Evolutionary conservation across 2,888 invertebrate genomes (phyloP).

Genomic region (Drosophila heteroneura): DNA sequence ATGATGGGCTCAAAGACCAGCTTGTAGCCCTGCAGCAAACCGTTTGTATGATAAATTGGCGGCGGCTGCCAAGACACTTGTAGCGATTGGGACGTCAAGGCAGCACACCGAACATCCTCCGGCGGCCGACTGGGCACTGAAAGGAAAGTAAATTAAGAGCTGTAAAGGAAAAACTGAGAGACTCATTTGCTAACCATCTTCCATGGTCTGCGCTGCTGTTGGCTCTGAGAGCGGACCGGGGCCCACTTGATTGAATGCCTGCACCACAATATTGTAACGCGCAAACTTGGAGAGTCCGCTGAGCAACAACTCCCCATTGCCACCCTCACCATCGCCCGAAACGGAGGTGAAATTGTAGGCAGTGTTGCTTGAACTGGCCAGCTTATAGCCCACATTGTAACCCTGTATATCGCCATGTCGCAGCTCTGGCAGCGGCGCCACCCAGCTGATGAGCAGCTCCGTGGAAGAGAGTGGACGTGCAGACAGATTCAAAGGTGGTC

Average conservation of each 20-base stretch:
- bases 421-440: constrained; percentile 89
- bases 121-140: constrained; percentile 92
- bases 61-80: constrained; percentile 93
- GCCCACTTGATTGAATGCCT: constrained; percentile 91
- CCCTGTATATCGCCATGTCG: constrained; percentile 92
- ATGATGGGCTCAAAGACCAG: constrained; percentile 89
- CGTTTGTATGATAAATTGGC: constrained; percentile 90
- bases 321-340: constrained; percentile 89
- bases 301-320: constrained; percentile 88
- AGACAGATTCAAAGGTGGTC: constrained; percentile 89
- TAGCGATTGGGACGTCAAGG: constrained; percentile 90
- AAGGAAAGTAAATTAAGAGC: background rate
- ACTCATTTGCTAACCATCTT: constrained; percentile 88
- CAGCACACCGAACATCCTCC: constrained; percentile 91
- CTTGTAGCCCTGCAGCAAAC: constrained; percentile 91
- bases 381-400: constrained; percentile 88
- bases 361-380: constrained; percentile 86
- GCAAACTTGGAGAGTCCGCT: constrained; percentile 89
- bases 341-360: constrained; percentile 90
- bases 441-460: constrained; percentile 90
- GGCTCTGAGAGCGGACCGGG: constrained; percentile 90
- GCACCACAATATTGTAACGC: constrained; percentile 89
- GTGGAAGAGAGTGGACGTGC: constrained; percentile 90
- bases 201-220: constrained; percentile 89
- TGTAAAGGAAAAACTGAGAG: background rate